A percentile compares a stretch with the other conserved stretches of the same genome.
These are phyloP conservation scores for Atta colombica DNA, from an alignment of 1,140 invertebrate species.

Conservation along the genomic window DNA sequence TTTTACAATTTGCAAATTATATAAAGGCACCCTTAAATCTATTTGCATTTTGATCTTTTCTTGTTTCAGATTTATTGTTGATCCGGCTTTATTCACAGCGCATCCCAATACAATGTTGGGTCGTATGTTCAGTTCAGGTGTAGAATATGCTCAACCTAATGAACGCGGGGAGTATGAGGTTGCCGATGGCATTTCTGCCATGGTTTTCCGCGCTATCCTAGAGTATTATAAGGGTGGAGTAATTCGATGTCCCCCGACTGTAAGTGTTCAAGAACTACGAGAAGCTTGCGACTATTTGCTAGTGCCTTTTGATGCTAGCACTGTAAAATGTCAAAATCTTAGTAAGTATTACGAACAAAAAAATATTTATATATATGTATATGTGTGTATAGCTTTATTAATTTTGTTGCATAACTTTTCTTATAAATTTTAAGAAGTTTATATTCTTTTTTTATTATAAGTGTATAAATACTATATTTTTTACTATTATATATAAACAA, in stretches of 20 bases:
- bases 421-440: not conserved
- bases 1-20: no score
- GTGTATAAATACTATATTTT: not conserved
- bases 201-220: conserved; percentile 97
- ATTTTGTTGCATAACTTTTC: not conserved
- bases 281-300: conserved; percentile 99
- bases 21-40: not conserved
- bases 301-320: conserved; percentile 98
- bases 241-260: conserved; percentile 94
- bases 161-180: conserved; percentile 99
- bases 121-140: conserved; percentile 98
- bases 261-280: conserved; percentile 96
- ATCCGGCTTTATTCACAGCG: conserved; percentile 95
- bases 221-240: conserved; percentile 97
- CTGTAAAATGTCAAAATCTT: conserved; percentile 98
- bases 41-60: not conserved
- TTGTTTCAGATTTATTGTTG: conserved; percentile 91
- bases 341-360: conserved; percentile 88
- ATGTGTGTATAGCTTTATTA: conserved; percentile 43
- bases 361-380: not conserved
- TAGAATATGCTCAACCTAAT: conserved; percentile 97
- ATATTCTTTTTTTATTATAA: no score
- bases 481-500: not conserved
- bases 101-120: conserved; percentile 95
- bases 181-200: conserved; percentile 98